phyloP scores from a whole-genome alignment of 92 coral and sea anemone genomes.

The Zoanthus solanderi region DNA sequence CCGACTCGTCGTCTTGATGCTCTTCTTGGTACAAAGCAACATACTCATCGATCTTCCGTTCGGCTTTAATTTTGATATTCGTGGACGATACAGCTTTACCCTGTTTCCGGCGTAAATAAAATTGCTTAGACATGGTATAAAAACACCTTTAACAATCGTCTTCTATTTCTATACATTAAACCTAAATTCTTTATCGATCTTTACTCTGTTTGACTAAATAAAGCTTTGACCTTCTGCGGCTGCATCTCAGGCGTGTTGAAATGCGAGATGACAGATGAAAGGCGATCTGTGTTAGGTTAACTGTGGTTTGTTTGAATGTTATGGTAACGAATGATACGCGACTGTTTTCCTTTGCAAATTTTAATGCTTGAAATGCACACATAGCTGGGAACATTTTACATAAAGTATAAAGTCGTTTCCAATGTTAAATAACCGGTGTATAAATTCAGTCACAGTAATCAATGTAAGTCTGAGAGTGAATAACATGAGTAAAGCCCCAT shows the following conservation, averaged over 20 bases:
- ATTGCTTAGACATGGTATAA: constrained; percentile 61
- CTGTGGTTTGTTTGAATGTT: too few relatives aligned
- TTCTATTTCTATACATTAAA: not conserved
- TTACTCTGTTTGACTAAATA: not conserved
- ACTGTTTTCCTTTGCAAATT: too few relatives aligned
- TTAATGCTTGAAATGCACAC: too few relatives aligned
- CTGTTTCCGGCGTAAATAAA: constrained; percentile 80
- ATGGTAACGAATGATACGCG: too few relatives aligned
- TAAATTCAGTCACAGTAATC: too few relatives aligned
- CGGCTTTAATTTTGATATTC: constrained; percentile 78
- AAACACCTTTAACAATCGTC: not conserved
- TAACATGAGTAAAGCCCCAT: too few relatives aligned
- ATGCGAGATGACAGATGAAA: not conserved
- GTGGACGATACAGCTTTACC: constrained; percentile 88
- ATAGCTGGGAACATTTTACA: too few relatives aligned
- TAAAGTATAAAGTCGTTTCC: too few relatives aligned
- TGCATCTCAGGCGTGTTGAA: not conserved
- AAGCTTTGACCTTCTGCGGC: not conserved
- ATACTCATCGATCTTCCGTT: constrained; percentile 80
- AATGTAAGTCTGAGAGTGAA: too few relatives aligned
- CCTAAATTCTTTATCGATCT: too few relatives aligned
- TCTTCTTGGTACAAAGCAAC: constrained; percentile 56
- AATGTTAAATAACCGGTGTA: too few relatives aligned
- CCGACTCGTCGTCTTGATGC: constrained; percentile 16
- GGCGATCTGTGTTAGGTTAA: too few relatives aligned